Percentiles rank a stretch among this genome's conserved stretches.
Conservation (phyloP, 2,113 vertebrate species). For the Cettia cetti region DNA sequence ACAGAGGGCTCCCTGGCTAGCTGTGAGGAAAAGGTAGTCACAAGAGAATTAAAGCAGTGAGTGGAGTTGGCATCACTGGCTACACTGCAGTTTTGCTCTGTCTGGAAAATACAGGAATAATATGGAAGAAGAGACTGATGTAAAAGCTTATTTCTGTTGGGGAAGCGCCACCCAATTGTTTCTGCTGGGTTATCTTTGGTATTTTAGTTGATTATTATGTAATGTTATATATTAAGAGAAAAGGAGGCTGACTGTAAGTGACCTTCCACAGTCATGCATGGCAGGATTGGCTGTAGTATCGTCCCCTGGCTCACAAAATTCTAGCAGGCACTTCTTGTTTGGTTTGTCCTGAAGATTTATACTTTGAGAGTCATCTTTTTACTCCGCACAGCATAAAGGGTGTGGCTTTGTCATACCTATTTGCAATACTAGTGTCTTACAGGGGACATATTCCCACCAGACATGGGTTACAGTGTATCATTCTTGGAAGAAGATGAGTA, state of each 20-base stretch:
- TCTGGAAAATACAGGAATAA: neutral
- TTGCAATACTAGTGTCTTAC: neutral
- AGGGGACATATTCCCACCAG: neutral
- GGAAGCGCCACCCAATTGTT: rapidly evolving
- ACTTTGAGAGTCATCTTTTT: neutral
- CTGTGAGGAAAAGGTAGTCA: neutral
- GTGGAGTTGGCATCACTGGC: neutral
- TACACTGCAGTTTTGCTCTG: neutral
- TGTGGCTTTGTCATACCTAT: neutral
- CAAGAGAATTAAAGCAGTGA: rapidly evolving
- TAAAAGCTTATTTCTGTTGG: neutral
- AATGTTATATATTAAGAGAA: neutral
- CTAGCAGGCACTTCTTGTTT: neutral
- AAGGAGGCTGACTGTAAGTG: neutral
- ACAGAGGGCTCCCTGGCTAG: neutral
- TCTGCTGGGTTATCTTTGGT: neutral
- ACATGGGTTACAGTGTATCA: neutral
- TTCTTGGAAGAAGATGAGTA: neutral
- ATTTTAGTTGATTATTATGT: neutral
- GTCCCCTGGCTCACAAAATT: neutral
- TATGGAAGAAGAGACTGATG: neutral
- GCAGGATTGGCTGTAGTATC: neutral
- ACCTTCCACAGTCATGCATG: neutral
- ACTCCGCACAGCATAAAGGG: neutral
- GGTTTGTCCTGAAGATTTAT: neutral